These are phyloP conservation scores for Pachydiplax longipennis DNA, from an alignment of 2,888 invertebrate genomes.

Conservation along the genomic window DNA sequence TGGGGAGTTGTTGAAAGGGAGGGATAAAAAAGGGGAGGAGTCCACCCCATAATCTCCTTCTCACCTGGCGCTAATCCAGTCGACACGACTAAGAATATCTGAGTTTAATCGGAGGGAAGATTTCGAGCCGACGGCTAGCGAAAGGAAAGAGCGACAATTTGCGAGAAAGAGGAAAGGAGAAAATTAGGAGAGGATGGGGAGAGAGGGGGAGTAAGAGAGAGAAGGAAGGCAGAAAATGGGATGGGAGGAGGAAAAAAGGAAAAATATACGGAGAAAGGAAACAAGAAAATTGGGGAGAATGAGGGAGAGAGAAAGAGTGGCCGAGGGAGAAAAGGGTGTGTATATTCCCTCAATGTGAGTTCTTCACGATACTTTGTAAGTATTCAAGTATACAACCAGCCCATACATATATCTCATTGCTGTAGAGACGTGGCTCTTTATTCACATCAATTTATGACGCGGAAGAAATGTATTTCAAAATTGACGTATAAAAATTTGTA, in stretches of 20 bases:
- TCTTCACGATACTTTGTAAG: too few relatives aligned
- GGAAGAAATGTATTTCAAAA: too few relatives aligned
- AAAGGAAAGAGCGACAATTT: not conserved
- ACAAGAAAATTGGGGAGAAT: not conserved
- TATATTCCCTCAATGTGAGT: not conserved
- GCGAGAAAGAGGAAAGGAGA: not conserved
- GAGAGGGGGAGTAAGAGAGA: not conserved
- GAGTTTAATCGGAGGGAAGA: slow-evolving; percentile 33
- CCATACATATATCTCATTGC: too few relatives aligned
- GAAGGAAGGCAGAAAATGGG: not conserved
- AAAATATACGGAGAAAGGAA: not conserved
- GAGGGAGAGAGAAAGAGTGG: not conserved
- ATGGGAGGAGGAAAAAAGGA: not conserved
- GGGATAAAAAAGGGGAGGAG: not conserved
- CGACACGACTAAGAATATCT: slow-evolving; percentile 34
- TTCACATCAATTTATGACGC: too few relatives aligned
- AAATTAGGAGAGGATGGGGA: not conserved
- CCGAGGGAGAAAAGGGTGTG: not conserved
- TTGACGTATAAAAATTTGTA: too few relatives aligned
- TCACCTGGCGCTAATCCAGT: slow-evolving; percentile 41
- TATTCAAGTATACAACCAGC: too few relatives aligned
- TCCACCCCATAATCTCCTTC: not conserved
- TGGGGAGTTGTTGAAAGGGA: not conserved
- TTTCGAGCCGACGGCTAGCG: not conserved
- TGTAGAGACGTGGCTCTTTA: too few relatives aligned